Conservation (phyloP, 2,888 invertebrate genomes). For the Euzophera pinguis region DNA sequence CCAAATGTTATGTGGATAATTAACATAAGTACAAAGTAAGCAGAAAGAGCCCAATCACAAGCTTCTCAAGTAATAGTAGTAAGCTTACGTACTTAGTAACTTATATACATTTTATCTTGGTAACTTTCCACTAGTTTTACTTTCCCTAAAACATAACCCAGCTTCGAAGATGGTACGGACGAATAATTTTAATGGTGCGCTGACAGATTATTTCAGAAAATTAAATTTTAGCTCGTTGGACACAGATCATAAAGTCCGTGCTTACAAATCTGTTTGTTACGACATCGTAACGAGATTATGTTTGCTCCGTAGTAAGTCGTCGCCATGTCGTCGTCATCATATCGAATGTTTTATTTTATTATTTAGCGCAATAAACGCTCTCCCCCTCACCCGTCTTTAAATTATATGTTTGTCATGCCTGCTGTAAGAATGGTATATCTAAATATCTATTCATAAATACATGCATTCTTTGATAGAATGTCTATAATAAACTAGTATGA, state of each 20-base stretch:
- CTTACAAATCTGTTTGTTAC: constrained; percentile 80
- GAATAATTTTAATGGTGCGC: constrained; percentile 74
- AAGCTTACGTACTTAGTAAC: no score
- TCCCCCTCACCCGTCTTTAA: constrained; percentile 28
- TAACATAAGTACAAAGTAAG: no score
- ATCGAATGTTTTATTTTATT: constrained; percentile 75
- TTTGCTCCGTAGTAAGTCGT: constrained; percentile 71
- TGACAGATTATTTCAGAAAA: constrained; percentile 79
- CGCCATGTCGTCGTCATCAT: constrained; percentile 64
- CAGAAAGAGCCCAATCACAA: no score
- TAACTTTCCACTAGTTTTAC: no score
- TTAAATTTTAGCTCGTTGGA: constrained; percentile 79
- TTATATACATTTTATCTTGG: no score
- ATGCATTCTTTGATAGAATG: neutral
- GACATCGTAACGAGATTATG: constrained; percentile 79
- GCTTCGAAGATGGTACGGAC: constrained; percentile 52
- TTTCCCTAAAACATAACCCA: constrained; percentile 25
- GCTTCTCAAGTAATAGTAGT: no score
- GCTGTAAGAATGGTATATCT: neutral
- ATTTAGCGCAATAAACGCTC: constrained; percentile 63
- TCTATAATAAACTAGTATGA: no score
- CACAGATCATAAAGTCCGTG: constrained; percentile 77
- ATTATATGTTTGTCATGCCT: neutral
- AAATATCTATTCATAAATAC: neutral
- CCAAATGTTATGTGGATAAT: no score